Evolutionary conservation across 2,888 invertebrate species (phyloP).

Genomic region (Monochamus alternatus): DNA sequence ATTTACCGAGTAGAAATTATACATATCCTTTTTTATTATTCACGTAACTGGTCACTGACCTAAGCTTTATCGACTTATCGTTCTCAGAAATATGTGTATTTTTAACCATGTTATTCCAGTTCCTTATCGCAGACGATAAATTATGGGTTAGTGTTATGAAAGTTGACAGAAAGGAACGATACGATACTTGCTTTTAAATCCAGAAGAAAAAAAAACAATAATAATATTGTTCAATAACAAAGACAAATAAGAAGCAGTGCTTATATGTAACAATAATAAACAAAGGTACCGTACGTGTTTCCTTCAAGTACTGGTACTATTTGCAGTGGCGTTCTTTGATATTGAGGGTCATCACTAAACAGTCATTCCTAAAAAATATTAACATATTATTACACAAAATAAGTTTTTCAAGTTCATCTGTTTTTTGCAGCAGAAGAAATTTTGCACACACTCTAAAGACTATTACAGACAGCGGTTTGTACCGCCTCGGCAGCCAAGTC

Average conservation of each 20-base stretch:
- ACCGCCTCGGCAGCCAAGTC: too few relatives aligned
- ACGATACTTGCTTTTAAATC: slow-evolving; percentile 3
- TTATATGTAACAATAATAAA: not conserved
- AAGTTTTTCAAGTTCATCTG: too few relatives aligned
- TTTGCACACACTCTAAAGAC: too few relatives aligned
- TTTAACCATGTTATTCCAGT: slow-evolving; percentile 36
- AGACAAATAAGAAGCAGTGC: not conserved
- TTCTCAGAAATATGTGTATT: slow-evolving; percentile 36
- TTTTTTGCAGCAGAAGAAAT: too few relatives aligned
- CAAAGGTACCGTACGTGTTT: too few relatives aligned
- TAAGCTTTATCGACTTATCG: slow-evolving; percentile 25
- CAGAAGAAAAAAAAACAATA: slow-evolving; percentile 5
- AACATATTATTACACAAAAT: too few relatives aligned
- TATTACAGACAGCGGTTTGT: too few relatives aligned
- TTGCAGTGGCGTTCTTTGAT: too few relatives aligned
- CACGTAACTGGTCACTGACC: slow-evolving; percentile 32
- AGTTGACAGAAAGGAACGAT: slow-evolving; percentile 20
- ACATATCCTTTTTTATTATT: slow-evolving; percentile 20
- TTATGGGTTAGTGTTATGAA: slow-evolving; percentile 37
- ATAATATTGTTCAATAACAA: not conserved
- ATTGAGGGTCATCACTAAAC: too few relatives aligned
- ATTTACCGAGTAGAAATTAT: slow-evolving; percentile 13
- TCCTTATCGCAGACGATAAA: slow-evolving; percentile 30
- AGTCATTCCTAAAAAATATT: too few relatives aligned
- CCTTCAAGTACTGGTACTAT: too few relatives aligned